phyloP scores from a whole-genome alignment of 2,797 vertebrate genomes.

The Antennarius maculatus region DNA sequence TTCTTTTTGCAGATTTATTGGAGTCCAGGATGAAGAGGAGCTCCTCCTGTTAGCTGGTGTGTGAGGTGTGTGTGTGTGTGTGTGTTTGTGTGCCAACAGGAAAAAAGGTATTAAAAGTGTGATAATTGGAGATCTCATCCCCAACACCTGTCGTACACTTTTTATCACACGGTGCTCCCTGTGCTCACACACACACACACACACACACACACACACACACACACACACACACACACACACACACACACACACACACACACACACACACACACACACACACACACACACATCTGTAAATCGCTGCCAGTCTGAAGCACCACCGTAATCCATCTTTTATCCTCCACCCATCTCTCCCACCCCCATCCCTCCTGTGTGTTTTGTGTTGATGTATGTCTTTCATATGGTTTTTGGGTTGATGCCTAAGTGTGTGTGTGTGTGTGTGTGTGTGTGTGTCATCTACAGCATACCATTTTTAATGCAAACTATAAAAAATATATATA shows the following conservation, averaged over 20 bases:
- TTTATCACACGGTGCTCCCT: slow-evolving; percentile 49
- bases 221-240: too few relatives aligned
- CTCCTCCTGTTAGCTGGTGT: too few relatives aligned
- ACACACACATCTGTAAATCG: slow-evolving; percentile 4
- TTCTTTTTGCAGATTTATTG: neutral
- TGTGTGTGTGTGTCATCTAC: neutral
- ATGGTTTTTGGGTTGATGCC: slow-evolving; percentile 46
- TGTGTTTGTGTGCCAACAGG: slow-evolving; percentile 52
- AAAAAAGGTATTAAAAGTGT: slow-evolving; percentile 67
- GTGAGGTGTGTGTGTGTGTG: slow-evolving; percentile 4
- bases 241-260: slow-evolving; percentile 25
- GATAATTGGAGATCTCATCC: slow-evolving; percentile 73
- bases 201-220: slow-evolving; percentile 22
- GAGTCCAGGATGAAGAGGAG: neutral
- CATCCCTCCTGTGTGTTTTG: slow-evolving; percentile 26
- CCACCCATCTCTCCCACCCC: slow-evolving; percentile 49
- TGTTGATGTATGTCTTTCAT: slow-evolving; percentile 43
- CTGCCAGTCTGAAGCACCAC: slow-evolving; percentile 67
- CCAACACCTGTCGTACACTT: slow-evolving; percentile 58
- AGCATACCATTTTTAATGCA: slow-evolving; percentile 28
- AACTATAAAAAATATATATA: slow-evolving; percentile 19
- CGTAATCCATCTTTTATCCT: slow-evolving; percentile 76
- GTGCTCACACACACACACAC: slow-evolving; percentile 29
- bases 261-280: slow-evolving; percentile 30
- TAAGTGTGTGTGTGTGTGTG: slow-evolving; percentile 1